Evolutionary conservation across 2,888 invertebrate species (phyloP).

Genomic region (Torymus texanus): DNA sequence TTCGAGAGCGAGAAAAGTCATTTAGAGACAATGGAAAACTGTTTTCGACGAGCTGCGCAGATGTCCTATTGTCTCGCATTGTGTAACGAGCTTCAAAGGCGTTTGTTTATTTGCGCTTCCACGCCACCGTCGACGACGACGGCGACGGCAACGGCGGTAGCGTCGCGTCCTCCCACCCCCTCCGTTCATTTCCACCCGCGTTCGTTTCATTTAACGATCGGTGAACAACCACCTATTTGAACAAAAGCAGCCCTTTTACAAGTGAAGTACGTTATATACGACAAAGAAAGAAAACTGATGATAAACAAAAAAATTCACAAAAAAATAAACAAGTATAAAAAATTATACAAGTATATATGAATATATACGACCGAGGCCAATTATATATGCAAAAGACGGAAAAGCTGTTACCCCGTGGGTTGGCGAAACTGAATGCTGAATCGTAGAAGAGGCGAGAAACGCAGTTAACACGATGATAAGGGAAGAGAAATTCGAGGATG

Average conservation of each 20-base stretch:
- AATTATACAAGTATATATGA: conserved; percentile 4
- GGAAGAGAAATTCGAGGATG: conserved; percentile 9
- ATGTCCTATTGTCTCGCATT: conserved; percentile 39
- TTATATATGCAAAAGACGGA: conserved; percentile 11
- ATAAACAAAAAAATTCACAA: not conserved
- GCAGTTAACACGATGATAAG: not conserved
- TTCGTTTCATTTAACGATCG: not conserved
- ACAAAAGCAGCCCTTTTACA: conserved; percentile 9
- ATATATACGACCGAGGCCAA: conserved; percentile 32
- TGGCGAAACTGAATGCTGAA: not conserved
- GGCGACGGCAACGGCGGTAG: not conserved
- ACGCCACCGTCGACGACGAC: conserved; percentile 4
- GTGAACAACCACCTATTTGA: conserved; percentile 20
- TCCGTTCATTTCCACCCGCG: no score
- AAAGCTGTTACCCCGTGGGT: not conserved
- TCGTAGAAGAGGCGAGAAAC: not conserved
- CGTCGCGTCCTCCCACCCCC: not conserved
- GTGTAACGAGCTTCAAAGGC: conserved; percentile 14
- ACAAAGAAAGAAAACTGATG: not conserved
- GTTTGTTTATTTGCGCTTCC: conserved; percentile 43
- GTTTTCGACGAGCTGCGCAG: conserved; percentile 65
- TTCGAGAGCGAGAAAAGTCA: no score
- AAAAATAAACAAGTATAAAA: conserved; percentile 20
- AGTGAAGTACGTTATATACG: conserved; percentile 6
- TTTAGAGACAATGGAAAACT: conserved; percentile 60